These are phyloP conservation scores for Mylabris sibirica DNA, from an alignment of 2,888 invertebrate species.

Conservation along the genomic window DNA sequence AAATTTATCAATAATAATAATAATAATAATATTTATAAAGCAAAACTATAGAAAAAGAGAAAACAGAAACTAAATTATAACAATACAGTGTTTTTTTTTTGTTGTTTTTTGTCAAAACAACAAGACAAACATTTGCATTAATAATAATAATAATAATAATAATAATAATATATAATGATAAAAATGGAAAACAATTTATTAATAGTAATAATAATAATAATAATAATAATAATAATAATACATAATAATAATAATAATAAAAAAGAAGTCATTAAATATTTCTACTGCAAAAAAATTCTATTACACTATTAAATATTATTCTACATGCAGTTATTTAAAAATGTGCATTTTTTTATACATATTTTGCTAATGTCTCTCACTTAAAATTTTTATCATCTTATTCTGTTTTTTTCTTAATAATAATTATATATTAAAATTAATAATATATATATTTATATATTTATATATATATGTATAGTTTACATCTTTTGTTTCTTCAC, in stretches of 20 bases:
- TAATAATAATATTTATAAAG: conserved; percentile 59
- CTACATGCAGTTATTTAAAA: conserved; percentile 61
- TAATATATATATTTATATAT: too few relatives aligned
- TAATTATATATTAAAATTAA: neutral
- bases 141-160: conserved; percentile 33
- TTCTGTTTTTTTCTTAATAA: conserved; percentile 17
- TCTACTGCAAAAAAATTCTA: conserved; percentile 56
- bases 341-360: conserved; percentile 58
- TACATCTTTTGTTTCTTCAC: neutral
- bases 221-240: conserved; percentile 32
- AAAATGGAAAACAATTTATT: conserved; percentile 42
- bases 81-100: conserved; percentile 38
- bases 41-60: conserved; percentile 53
- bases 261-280: conserved; percentile 46
- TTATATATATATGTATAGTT: neutral
- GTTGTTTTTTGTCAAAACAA: conserved; percentile 16
- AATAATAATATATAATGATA: conserved; percentile 27
- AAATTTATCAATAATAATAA: conserved; percentile 61
- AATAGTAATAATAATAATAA: conserved; percentile 13
- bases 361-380: conserved; percentile 52
- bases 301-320: conserved; percentile 50
- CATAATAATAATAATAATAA: conserved; percentile 12
- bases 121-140: conserved; percentile 6
- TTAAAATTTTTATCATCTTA: conserved; percentile 12
- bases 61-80: conserved; percentile 51